Evolutionary conservation across 2,888 invertebrate species (phyloP).

Genomic region (Leucoma salicis): DNA sequence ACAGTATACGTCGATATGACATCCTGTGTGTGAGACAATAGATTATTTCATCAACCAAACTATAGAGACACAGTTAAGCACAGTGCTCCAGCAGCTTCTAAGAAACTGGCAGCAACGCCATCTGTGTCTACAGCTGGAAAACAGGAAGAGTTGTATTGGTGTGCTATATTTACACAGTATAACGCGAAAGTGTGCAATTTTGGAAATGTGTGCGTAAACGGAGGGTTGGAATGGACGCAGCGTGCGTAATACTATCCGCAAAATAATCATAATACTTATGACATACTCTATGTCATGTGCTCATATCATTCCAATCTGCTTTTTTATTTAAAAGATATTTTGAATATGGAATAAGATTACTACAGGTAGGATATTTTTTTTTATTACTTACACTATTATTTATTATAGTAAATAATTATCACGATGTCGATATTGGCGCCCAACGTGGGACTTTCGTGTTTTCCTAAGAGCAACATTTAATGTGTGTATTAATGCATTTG

Average conservation of each 20-base stretch:
- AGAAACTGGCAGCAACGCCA: constrained; percentile 30
- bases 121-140: constrained; percentile 46
- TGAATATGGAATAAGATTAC: too few relatives aligned
- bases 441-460: constrained; percentile 13
- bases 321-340: too few relatives aligned
- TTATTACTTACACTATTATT: too few relatives aligned
- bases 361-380: too few relatives aligned
- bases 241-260: constrained; percentile 47
- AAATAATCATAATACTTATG: too few relatives aligned
- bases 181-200: constrained; percentile 26
- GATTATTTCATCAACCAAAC: constrained; percentile 25
- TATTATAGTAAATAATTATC: too few relatives aligned
- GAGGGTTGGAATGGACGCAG: constrained; percentile 73
- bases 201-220: constrained; percentile 35
- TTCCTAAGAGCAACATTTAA: too few relatives aligned
- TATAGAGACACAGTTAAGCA: constrained; percentile 23
- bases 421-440: constrained; percentile 8
- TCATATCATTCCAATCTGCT: too few relatives aligned
- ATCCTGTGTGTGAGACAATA: constrained; percentile 43
- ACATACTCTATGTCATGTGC: too few relatives aligned
- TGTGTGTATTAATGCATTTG: too few relatives aligned
- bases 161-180: constrained; percentile 26
- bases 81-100: constrained; percentile 28
- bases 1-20: constrained; percentile 39
- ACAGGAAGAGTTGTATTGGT: constrained; percentile 23